phyloP scores from a whole-genome alignment of 2,888 invertebrate genomes.

The Subacronicta megacephala region DNA sequence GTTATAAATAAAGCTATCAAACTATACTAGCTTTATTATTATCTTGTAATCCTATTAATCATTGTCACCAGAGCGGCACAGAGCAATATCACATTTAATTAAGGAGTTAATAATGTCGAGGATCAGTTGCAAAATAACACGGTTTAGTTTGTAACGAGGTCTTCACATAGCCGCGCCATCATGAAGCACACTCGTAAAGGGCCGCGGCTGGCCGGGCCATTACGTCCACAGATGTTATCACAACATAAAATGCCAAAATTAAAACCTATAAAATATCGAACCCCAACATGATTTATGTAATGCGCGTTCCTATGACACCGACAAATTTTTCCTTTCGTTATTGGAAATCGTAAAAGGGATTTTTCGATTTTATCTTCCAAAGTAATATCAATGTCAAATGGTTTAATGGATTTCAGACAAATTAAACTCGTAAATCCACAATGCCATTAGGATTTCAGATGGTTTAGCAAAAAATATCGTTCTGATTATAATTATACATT shows the following conservation, averaged over 20 bases:
- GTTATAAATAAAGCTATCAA: background rate
- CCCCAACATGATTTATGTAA: slow-evolving; percentile 77
- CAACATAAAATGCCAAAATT: slow-evolving; percentile 85
- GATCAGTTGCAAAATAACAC: slow-evolving; percentile 56
- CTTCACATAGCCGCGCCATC: slow-evolving; percentile 33
- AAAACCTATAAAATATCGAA: slow-evolving; percentile 83
- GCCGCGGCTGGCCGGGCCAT: slow-evolving; percentile 69
- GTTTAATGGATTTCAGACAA: slow-evolving; percentile 46
- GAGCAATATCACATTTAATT: slow-evolving; percentile 35
- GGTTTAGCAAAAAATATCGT: background rate
- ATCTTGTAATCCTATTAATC: slow-evolving; percentile 24
- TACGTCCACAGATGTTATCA: slow-evolving; percentile 83
- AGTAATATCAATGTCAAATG: slow-evolving; percentile 51
- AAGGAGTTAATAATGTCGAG: slow-evolving; percentile 32
- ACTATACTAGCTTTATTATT: slow-evolving; percentile 10
- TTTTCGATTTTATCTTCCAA: slow-evolving; percentile 58
- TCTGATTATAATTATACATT: background rate
- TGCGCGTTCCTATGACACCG: slow-evolving; percentile 64
- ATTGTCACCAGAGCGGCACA: slow-evolving; percentile 18
- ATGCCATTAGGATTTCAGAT: slow-evolving; percentile 33
- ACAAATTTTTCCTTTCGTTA: slow-evolving; percentile 72
- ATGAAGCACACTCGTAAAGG: slow-evolving; percentile 79
- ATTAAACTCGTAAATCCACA: slow-evolving; percentile 38
- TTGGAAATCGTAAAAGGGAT: slow-evolving; percentile 71
- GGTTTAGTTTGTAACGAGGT: slow-evolving; percentile 61